phyloP scores from a whole-genome alignment of 2,888 invertebrate species.

The Dermolepida albohirtum region DNA sequence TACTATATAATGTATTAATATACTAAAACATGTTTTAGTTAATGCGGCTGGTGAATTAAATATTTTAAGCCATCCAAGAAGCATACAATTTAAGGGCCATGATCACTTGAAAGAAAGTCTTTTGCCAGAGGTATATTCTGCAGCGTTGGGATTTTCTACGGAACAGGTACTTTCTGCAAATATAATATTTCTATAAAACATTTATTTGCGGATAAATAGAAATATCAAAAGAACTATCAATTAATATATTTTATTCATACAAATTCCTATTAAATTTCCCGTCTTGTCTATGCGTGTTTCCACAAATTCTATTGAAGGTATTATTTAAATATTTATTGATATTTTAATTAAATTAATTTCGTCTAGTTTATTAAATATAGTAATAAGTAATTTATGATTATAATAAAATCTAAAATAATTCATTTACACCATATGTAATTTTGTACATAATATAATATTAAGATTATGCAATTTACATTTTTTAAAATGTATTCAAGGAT shows the following conservation, averaged over 20 bases:
- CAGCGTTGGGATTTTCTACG: constrained; percentile 78
- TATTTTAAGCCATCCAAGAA: constrained; percentile 76
- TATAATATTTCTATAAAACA: too few species aligned
- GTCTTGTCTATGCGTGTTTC: constrained; percentile 1
- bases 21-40: constrained; percentile 22
- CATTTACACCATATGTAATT: background rate
- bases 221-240: too few species aligned
- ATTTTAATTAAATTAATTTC: too few species aligned
- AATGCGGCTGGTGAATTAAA: constrained; percentile 72
- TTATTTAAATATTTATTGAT: background rate
- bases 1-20: background rate
- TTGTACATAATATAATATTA: background rate
- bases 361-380: too few species aligned
- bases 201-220: too few species aligned
- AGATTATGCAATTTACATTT: background rate
- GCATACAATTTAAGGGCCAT: constrained; percentile 76
- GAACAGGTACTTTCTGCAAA: constrained; percentile 68
- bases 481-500: constrained; percentile 62
- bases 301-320: background rate
- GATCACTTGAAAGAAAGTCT: constrained; percentile 73
- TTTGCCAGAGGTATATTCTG: constrained; percentile 78
- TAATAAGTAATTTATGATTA: too few species aligned
- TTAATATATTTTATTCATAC: too few species aligned
- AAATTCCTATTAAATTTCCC: too few species aligned
- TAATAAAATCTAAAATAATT: background rate